A percentile compares a stretch with the other conserved stretches of the same genome.
phyloP scores from a whole-genome alignment of 2,113 vertebrate genomes.

The Plectropomus leopardus region DNA sequence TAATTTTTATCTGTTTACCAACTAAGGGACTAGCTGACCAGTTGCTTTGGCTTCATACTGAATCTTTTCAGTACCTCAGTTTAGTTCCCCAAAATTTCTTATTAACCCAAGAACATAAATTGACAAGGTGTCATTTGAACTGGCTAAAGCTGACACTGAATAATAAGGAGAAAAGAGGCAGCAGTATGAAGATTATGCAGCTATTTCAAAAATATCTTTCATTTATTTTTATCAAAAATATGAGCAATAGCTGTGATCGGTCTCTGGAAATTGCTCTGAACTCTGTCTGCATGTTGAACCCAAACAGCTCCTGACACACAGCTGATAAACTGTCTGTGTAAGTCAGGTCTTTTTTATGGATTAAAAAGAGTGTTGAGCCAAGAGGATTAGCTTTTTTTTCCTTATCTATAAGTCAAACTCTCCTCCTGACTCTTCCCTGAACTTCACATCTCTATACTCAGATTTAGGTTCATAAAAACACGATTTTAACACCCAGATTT shows the following conservation, averaged over 20 bases:
- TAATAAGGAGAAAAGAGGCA: neutral
- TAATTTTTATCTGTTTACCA: neutral
- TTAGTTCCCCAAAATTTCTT: neutral
- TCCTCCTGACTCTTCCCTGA: neutral
- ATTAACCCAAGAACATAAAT: too few relatives aligned
- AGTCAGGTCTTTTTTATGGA: neutral
- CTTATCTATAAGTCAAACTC: constrained; percentile 15
- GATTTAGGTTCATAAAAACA: neutral
- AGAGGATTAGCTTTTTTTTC: constrained; percentile 1
- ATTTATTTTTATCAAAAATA: neutral
- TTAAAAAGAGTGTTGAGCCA: neutral
- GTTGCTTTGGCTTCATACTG: neutral
- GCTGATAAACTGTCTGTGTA: constrained; percentile 5
- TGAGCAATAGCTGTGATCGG: neutral
- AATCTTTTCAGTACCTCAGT: neutral
- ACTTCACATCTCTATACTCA: neutral
- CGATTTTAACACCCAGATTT: neutral
- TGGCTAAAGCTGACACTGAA: too few relatives aligned
- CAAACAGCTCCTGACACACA: neutral
- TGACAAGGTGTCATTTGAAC: too few relatives aligned
- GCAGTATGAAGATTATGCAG: neutral
- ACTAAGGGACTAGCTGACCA: neutral
- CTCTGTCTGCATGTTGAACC: neutral
- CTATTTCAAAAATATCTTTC: neutral
- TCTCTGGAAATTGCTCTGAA: neutral